Evolutionary conservation across 2,113 vertebrate species (phyloP), one percentile per base, ranked within the genome.

Genomic region (Xiphophorus maculatus): DNA sequence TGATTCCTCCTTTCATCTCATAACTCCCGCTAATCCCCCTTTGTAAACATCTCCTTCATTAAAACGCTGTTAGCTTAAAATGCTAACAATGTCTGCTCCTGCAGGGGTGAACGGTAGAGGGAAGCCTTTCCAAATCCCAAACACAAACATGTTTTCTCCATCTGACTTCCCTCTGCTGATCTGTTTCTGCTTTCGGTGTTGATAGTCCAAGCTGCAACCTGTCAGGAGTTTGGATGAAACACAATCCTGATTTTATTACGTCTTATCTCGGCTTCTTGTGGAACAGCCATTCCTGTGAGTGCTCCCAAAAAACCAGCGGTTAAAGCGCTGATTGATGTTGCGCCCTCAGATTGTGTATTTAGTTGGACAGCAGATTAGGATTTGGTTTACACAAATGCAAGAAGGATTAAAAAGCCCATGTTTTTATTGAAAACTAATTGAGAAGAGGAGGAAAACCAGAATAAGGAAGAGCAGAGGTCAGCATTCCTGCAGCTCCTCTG

Each of bases 401-500:
- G 33, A 2, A 40, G 67, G 63, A 67, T 78, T 74, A 61, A 79
- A 78, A 37, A 9, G 30, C 14, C 4, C 54, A 30, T 77, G 66
- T 68, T 87, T 87, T 84, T 42, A 65, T 54, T 84, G 73, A 12
- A 65, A 77, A 42, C 44, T 78, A 72, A 80, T 69, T 79, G 22
- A 5, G 35, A 71, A 33, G 73, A 84, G 73, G 66, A 68, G 63
- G 74, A 67, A 64, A 71, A 8, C 35, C 42, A 30, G 44, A 66
- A 58, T 30, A 76, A 77, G 64, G 79, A 77, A 69, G 71, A 77
- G 75, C 64, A 66, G 69, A 82, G 82, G 78, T 84, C 87, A 79
- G 71, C 79, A 85, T 89, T 91, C 84, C 66, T 86, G 69, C 37
- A 5, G 17, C 10, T 25, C 68, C 85, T 62, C 66, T 0, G 87